Evolutionary conservation across 2,113 vertebrate species (phyloP).

Genomic region (Amblyornis subalaris): DNA sequence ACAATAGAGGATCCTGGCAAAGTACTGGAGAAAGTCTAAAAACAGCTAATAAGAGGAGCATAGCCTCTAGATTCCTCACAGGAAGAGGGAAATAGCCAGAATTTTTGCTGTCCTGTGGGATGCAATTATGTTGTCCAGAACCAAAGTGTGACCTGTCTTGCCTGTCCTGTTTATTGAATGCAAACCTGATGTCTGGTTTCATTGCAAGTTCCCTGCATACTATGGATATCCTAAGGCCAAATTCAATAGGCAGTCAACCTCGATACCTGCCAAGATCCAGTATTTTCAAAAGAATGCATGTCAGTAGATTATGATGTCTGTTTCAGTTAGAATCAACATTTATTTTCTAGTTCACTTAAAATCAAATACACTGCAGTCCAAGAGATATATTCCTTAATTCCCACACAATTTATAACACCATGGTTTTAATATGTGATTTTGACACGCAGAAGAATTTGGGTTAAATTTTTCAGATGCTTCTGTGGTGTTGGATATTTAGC

Average conservation of each 20-base stretch:
- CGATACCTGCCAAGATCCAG: conserved; percentile 55
- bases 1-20: background rate
- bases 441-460: background rate
- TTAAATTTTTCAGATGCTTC: background rate
- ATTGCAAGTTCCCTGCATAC: conserved; percentile 49
- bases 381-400: conserved; percentile 56
- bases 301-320: conserved; percentile 65
- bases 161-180: conserved; percentile 56
- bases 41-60: conserved; percentile 28
- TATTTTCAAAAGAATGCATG: conserved; percentile 55
- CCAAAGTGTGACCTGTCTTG: conserved; percentile 39
- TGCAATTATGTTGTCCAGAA: conserved; percentile 57
- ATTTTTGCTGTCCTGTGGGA: conserved; percentile 62
- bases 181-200: conserved; percentile 60
- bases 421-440: background rate
- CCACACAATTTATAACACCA: conserved; percentile 21
- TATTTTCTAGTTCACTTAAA: conserved; percentile 67
- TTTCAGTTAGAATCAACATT: conserved; percentile 73
- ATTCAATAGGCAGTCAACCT: conserved; percentile 59
- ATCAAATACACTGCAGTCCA: conserved; percentile 50
- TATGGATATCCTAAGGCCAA: conserved; percentile 64
- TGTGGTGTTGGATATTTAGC: background rate
- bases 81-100: conserved; percentile 17
- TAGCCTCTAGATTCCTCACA: background rate
- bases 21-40: background rate